Evolutionary conservation across 1,140 invertebrate species (phyloP).

Genomic region (Sycophila sp.): DNA sequence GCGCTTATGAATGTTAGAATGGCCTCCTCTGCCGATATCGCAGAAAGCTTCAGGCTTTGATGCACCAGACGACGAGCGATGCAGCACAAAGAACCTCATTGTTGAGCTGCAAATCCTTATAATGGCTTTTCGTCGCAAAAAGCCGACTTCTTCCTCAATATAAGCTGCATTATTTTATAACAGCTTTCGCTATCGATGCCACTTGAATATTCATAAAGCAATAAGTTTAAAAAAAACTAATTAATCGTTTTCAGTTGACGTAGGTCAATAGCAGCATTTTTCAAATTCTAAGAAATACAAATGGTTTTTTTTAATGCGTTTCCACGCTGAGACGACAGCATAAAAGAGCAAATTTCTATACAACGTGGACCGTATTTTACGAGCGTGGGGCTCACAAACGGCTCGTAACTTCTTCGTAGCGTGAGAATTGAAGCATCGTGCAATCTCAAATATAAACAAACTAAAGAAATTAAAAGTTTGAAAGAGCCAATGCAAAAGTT

Average conservation of each 20-base stretch:
- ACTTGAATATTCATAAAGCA: no score
- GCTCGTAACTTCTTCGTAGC: conserved; percentile 20
- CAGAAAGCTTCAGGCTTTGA: not conserved
- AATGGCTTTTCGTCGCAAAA: not conserved
- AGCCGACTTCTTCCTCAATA: not conserved
- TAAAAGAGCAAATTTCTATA: conserved; percentile 16
- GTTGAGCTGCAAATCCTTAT: conserved; percentile 8
- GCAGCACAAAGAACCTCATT: conserved; percentile 10
- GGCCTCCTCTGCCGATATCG: not conserved
- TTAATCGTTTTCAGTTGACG: no score
- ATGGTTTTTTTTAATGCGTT: conserved; percentile 36
- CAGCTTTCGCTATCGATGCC: not conserved
- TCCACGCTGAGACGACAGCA: conserved; percentile 1
- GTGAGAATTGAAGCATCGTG: conserved; percentile 30
- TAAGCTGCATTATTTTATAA: not conserved
- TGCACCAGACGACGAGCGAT: not conserved
- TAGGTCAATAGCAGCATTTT: no score
- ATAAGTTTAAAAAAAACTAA: no score
- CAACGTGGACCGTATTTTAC: conserved; percentile 20
- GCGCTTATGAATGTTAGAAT: conserved; percentile 5
- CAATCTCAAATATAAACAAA: conserved; percentile 8
- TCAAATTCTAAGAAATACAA: conserved; percentile 31
- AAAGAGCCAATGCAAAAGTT: no score
- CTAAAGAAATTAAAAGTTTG: no score
- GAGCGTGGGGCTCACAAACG: not conserved